Conservation (phyloP, 1,140 invertebrate genomes). For the Drosophila hydei region DNA sequence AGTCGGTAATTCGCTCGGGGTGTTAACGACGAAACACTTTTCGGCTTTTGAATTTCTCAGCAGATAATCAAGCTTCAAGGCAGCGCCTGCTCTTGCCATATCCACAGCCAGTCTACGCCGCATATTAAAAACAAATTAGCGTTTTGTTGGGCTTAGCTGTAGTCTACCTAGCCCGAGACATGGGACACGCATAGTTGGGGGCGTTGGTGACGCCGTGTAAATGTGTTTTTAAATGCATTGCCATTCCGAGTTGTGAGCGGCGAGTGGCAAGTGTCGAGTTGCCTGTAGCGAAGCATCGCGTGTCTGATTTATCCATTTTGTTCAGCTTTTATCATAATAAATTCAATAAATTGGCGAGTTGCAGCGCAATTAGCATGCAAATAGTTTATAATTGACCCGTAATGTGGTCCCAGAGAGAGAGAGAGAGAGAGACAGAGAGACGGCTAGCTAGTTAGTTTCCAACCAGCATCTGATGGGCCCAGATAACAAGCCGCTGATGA, state of each 20-base stretch:
- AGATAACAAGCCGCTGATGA: slow-evolving; percentile 1
- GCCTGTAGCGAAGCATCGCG: slow-evolving; percentile 16
- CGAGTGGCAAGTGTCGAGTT: background rate
- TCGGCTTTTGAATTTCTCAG: slow-evolving; percentile 70
- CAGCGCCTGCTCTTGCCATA: slow-evolving; percentile 17
- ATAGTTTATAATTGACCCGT: slow-evolving; percentile 74
- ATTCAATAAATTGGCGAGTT: slow-evolving; percentile 36
- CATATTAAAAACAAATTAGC: slow-evolving; percentile 80
- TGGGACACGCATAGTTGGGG: background rate
- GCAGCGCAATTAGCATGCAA: slow-evolving; percentile 68
- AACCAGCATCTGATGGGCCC: slow-evolving; percentile 28
- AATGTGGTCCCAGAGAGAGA: slow-evolving; percentile 37
- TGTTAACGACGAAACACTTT: slow-evolving; percentile 80
- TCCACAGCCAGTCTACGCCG: slow-evolving; percentile 36
- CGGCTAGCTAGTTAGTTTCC: slow-evolving; percentile 44
- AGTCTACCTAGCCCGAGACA: background rate
- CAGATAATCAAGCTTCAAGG: slow-evolving; percentile 58
- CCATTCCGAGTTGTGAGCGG: slow-evolving; percentile 16
- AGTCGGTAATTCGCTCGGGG: slow-evolving; percentile 6
- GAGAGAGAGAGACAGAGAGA: slow-evolving; percentile 17
- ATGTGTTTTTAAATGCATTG: slow-evolving; percentile 58
- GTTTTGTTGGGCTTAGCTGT: slow-evolving; percentile 45
- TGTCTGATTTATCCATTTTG: slow-evolving; percentile 49
- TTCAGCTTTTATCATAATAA: slow-evolving; percentile 42
- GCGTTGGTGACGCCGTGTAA: slow-evolving; percentile 26